Conservation (phyloP, 2,888 invertebrate genomes). For the Dryomyza anilis region DNA sequence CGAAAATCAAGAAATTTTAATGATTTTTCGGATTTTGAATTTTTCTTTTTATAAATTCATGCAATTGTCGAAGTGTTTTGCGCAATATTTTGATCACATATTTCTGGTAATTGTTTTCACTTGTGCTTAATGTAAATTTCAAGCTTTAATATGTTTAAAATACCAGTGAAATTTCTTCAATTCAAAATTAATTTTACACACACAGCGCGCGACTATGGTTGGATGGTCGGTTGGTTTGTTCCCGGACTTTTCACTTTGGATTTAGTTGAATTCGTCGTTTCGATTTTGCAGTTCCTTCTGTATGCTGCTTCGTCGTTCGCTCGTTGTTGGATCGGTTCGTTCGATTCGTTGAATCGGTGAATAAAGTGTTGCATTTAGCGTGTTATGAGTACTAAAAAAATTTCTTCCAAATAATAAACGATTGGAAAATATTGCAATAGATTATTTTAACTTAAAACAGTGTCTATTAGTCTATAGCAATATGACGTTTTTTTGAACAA, state of each 20-base stretch:
- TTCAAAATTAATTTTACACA: conserved; percentile 22
- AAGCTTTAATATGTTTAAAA: conserved; percentile 26
- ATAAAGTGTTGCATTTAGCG: conserved; percentile 30
- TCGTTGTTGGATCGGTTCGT: conserved; percentile 23
- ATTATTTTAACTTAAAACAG: too few relatives aligned
- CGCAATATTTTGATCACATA: neutral
- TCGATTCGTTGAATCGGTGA: conserved; percentile 22
- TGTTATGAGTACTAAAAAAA: conserved; percentile 4
- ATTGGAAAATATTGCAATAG: too few relatives aligned
- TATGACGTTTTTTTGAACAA: too few relatives aligned
- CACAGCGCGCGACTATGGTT: conserved; percentile 33
- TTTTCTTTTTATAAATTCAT: conserved; percentile 22
- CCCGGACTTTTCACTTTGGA: conserved; percentile 43
- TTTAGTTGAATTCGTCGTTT: conserved; percentile 34
- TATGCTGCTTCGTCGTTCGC: neutral
- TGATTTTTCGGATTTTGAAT: conserved; percentile 37
- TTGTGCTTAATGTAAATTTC: neutral
- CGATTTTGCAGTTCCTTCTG: conserved; percentile 24
- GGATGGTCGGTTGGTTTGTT: too few relatives aligned
- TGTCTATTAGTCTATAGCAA: too few relatives aligned
- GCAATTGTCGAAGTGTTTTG: neutral
- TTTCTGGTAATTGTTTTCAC: too few relatives aligned
- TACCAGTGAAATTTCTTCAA: conserved; percentile 26
- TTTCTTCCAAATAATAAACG: too few relatives aligned
- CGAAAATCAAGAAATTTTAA: conserved; percentile 44